A percentile compares a stretch with the other conserved stretches of the same genome.
Evolutionary conservation across 2,888 invertebrate species (phyloP).

Genomic region (Cybosia mesomella): DNA sequence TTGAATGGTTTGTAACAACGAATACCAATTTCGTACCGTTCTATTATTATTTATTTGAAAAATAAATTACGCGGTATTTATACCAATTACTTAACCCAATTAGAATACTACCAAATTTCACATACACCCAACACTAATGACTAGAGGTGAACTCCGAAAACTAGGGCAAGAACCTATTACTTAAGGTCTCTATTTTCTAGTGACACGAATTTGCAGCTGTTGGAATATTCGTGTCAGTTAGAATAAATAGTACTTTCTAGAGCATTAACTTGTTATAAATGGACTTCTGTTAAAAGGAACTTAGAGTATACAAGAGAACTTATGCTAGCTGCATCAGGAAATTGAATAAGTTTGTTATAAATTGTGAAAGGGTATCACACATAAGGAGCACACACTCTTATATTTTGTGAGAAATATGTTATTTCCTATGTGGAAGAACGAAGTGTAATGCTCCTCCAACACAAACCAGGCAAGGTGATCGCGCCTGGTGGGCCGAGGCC

Average conservation of each 20-base stretch:
- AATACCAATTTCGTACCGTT: too few species aligned
- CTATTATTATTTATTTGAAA: too few species aligned
- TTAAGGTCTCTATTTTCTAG: neutral
- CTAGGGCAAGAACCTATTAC: neutral
- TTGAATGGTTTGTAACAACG: too few species aligned
- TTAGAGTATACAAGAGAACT: slow-evolving; percentile 8
- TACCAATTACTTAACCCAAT: neutral
- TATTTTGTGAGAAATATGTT: neutral
- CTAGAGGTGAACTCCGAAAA: neutral
- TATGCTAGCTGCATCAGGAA: neutral
- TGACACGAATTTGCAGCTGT: neutral
- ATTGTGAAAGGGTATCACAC: neutral
- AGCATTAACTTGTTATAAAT: slow-evolving; percentile 14
- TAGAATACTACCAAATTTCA: neutral
- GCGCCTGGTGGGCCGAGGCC: too few species aligned
- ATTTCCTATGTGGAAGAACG: too few species aligned
- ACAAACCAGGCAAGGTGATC: too few species aligned
- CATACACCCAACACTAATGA: neutral
- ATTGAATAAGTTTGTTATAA: slow-evolving; percentile 3
- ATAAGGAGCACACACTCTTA: too few species aligned
- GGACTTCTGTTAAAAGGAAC: slow-evolving; percentile 14
- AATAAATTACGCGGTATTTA: too few species aligned
- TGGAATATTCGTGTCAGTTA: slow-evolving; percentile 6
- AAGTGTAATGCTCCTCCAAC: too few species aligned
- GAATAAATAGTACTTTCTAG: slow-evolving; percentile 14